Evolutionary conservation across 2,113 vertebrate genomes (phyloP).

Genomic region (Dicentrarchus labrax): DNA sequence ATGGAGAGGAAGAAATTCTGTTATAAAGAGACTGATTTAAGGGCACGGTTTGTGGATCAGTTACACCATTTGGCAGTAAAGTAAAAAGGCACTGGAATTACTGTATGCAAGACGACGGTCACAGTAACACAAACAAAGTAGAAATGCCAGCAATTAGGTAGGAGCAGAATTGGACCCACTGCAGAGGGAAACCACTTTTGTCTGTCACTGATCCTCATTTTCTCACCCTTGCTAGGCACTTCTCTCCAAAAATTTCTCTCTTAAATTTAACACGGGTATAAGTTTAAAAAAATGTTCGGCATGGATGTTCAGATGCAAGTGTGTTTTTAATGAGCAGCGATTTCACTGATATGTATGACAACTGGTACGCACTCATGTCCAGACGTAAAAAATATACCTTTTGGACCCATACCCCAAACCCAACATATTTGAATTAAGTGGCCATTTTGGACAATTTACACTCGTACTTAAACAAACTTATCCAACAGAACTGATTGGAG

Average conservation of each 20-base stretch:
- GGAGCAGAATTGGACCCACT: conserved; percentile 15
- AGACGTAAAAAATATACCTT: no score
- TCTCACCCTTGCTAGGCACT: background rate
- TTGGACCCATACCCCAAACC: no score
- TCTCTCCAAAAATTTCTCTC: no score
- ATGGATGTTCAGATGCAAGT: background rate
- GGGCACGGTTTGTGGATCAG: conserved; percentile 9
- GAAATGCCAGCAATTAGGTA: conserved; percentile 33
- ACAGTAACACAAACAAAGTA: conserved; percentile 35
- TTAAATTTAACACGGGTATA: background rate
- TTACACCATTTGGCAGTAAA: conserved; percentile 7
- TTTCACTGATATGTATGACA: no score
- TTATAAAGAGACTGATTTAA: conserved; percentile 23
- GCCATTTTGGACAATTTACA: no score
- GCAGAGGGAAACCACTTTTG: conserved; percentile 15
- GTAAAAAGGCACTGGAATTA: background rate
- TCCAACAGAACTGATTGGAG: no score
- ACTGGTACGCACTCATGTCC: no score
- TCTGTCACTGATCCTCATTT: background rate
- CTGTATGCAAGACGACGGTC: conserved; percentile 30
- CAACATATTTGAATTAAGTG: no score
- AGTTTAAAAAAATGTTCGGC: background rate
- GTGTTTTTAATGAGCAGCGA: background rate
- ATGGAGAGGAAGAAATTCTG: conserved; percentile 12
- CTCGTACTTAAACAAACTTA: no score